phyloP scores from a whole-genome alignment of 2,797 vertebrate species.

The Arrhamphus sclerolepis region DNA sequence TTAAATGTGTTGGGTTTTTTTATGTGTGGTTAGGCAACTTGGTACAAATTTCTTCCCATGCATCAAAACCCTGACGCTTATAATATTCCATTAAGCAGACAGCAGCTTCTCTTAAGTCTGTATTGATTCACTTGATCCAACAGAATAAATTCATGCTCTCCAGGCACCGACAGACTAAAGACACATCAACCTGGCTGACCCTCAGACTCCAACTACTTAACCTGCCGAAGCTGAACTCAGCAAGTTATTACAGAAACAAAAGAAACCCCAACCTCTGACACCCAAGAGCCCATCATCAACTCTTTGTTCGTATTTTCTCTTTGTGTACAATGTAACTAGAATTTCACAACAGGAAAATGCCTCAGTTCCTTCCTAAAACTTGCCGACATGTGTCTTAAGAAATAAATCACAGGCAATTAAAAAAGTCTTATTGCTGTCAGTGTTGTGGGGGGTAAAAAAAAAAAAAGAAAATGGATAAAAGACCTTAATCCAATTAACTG shows the following conservation, averaged over 20 bases:
- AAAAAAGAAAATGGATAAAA: conserved; percentile 33
- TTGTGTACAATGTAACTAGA: conserved; percentile 15
- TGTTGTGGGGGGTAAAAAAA: conserved; percentile 6
- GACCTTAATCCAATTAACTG: conserved; percentile 74
- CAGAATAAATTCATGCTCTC: conserved; percentile 20
- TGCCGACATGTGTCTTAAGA: conserved; percentile 54
- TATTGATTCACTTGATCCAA: conserved; percentile 23
- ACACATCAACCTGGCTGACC: not conserved
- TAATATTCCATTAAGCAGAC: not conserved
- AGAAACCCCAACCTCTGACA: not conserved
- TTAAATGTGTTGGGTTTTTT: no score
- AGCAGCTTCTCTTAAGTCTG: conserved; percentile 14
- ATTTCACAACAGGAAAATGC: conserved; percentile 72
- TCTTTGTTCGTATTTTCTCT: not conserved
- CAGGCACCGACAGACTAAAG: conserved; percentile 13
- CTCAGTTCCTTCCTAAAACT: conserved; percentile 64
- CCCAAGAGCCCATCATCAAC: not conserved
- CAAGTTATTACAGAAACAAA: not conserved
- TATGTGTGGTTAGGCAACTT: no score
- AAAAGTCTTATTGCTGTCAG: conserved; percentile 55
- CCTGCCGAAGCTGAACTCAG: not conserved
- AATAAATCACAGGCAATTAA: conserved; percentile 70
- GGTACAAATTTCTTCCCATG: not conserved
- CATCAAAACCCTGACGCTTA: not conserved
- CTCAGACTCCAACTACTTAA: not conserved